Base-by-base conservation (phyloP, 2,113 vertebrate species). In the Neolamprologus fasciatus region DNA sequence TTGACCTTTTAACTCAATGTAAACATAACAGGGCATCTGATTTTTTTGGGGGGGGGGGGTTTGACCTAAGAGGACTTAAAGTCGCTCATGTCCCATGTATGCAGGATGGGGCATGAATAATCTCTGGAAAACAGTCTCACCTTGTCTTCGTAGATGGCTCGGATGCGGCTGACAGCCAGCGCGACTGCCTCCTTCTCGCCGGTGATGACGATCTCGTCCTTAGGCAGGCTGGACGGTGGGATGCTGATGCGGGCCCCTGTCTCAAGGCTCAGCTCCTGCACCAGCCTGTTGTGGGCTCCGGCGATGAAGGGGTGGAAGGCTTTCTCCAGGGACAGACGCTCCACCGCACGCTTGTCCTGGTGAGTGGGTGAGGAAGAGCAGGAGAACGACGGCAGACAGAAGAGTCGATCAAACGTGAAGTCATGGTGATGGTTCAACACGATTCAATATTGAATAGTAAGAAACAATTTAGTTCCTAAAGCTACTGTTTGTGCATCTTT, bases 191-290 rank as follows among this genome's bases (percentile, higher is more conserved):
- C 95, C 88, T 97, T 97, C 91, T 96, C 96, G 3, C 95, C 96
- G 0, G 96, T 97, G 91, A 97, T 97, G 89, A 96, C 94, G 26
- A 97, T 96, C 92, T 97, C 96, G 14, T 95, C 97, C 85, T 97
- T 96, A 80, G 93, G 95, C 86, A 96, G 89, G 83, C 96, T 97
- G 19, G 95, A 96, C 0, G 96, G 96, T 0, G 96, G 95, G 91
- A 97, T 95, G 91, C 95, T 96, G 88, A 97, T 96, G 35, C 96
- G 96, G 2, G 96, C 95, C 1, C 97, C 97, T 0, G 93, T 96
- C 89, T 97, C 96, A 87, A 96, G 96, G 87, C 95, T 96, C 86
- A 97, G 91, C 86, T 96, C 96, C 87, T 96, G 95, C 83, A 96
- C 96, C 91, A 95, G 79, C 45, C 96, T 94, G 92, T 96, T 97